These are phyloP conservation scores for Coelopa frigida DNA, from an alignment of 1,140 invertebrate genomes.

Conservation along the genomic window DNA sequence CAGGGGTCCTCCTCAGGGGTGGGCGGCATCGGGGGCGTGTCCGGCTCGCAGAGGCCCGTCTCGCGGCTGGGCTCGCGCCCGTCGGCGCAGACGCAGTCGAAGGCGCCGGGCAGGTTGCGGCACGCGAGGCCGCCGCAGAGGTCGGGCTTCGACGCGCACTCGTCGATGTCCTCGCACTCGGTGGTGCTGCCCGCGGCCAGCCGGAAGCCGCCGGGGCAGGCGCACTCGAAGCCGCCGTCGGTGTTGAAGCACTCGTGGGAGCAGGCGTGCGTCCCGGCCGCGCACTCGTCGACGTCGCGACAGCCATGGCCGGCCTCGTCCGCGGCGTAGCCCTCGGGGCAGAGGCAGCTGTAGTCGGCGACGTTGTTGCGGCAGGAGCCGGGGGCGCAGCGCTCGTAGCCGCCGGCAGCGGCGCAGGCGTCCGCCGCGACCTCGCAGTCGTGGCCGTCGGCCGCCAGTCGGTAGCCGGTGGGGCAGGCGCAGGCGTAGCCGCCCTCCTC, in stretches of 20 bases:
- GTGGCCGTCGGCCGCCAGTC: constrained; percentile 43
- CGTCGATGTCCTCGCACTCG: constrained; percentile 53
- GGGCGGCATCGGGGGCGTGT: no score
- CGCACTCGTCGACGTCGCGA: constrained; percentile 68
- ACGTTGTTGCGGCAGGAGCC: constrained; percentile 52
- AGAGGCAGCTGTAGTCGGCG: constrained; percentile 47
- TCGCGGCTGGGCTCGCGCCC: constrained; percentile 26
- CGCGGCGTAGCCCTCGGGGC: constrained; percentile 45
- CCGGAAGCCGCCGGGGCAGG: constrained; percentile 67
- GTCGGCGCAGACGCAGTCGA: constrained; percentile 71
- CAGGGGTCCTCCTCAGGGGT: constrained; percentile 62
- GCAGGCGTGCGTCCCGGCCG: constrained; percentile 63
- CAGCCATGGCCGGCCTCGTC: constrained; percentile 32
- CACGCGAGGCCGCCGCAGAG: constrained; percentile 66
- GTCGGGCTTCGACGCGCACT: constrained; percentile 53
- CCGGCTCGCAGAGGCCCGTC: constrained; percentile 13
- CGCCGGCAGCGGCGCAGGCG: constrained; percentile 42
- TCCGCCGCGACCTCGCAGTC: constrained; percentile 51
- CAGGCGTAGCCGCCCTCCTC: constrained; percentile 42
- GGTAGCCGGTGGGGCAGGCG: constrained; percentile 48
- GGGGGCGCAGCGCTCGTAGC: constrained; percentile 27
- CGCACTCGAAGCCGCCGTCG: constrained; percentile 72
- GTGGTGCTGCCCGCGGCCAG: constrained; percentile 52
- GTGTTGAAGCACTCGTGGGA: constrained; percentile 78
- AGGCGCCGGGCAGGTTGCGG: constrained; percentile 74